phyloP scores from a whole-genome alignment of 23 tunicate species.

The Halocynthia roretzi region DNA sequence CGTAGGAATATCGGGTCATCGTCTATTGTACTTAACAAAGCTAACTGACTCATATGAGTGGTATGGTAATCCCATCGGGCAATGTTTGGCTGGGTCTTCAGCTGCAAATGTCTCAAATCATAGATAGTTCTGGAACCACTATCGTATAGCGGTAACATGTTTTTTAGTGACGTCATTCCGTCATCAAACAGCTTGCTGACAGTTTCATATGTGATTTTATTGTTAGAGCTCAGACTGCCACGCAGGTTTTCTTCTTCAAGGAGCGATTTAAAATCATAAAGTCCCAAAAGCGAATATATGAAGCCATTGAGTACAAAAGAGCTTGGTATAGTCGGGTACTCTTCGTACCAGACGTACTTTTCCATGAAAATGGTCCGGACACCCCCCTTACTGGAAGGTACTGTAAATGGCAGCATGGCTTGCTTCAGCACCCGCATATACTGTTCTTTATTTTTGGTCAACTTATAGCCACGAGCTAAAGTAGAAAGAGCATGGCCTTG shows the following conservation, averaged over 20 bases:
- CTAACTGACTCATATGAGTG: slow-evolving; percentile 85
- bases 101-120: slow-evolving; percentile 75
- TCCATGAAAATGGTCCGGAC: slow-evolving; percentile 70
- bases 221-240: slow-evolving; percentile 1
- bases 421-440: slow-evolving; percentile 34
- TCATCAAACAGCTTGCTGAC: slow-evolving; percentile 53
- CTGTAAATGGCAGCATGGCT: slow-evolving; percentile 69
- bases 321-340: slow-evolving; percentile 79
- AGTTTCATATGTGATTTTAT: slow-evolving; percentile 13
- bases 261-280: slow-evolving; percentile 73
- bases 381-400: slow-evolving; percentile 72
- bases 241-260: slow-evolving; percentile 22
- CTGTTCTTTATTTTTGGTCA: slow-evolving; percentile 2
- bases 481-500: slow-evolving; percentile 93
- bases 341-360: slow-evolving; percentile 96
- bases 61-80: slow-evolving; percentile 99
- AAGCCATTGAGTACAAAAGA: slow-evolving; percentile 95
- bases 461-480: slow-evolving; percentile 56
- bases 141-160: slow-evolving; percentile 89
- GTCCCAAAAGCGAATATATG: slow-evolving; percentile 83
- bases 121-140: slow-evolving; percentile 86
- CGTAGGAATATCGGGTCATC: slow-evolving; percentile 68
- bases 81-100: slow-evolving; percentile 71
- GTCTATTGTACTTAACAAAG: slow-evolving; percentile 39
- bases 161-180: slow-evolving; percentile 75